Evolutionary conservation across 1,140 invertebrate genomes (phyloP), one percentile per base, ranked within the genome.

Genomic region (Heliconius nattereri): DNA sequence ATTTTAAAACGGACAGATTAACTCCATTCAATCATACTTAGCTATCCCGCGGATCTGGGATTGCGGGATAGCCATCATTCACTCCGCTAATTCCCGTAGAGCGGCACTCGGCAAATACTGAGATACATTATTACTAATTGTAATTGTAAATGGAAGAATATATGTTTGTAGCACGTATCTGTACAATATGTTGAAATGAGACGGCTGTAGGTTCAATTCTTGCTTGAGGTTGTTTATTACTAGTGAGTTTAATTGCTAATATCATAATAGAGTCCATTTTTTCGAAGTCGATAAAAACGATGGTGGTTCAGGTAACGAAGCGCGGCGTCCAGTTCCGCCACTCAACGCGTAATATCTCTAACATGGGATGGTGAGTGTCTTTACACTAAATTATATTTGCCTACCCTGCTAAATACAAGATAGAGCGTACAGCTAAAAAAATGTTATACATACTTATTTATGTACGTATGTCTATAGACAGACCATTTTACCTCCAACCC

Each of bases 11-110:
- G n/a, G n/a, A 60, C 8, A 60, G 57, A 60, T 60, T 60, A 60
- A 23, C 57, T 60, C 3, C 57, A n/a, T 60, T 60, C 57, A 60
- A 60, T 60, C 57, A 60, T 60, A 60, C 20, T 60, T 23, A 60
- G 57, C 3, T 60, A 60, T 60, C 57, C 57, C 57, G 57, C 57
- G 57, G 57, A 60, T 23, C 57, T 11, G n/a, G n/a, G 57, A 60
- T 60, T 60, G n/a, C 23, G n/a, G n/a, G 57, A 11, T 23, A 60
- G 78, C 54, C 71, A 83, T 83, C 81, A 78, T 37, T 83, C 81
- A 83, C 75, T 60, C 37, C 78, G 66, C 75, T 82, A 82, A 82
- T 82, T 80, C 81, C 81, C 37, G 76, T 82, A 80, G 75, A 80
- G 72, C 76, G 66, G 54, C n/a, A 76, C 57, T 78, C 76, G 52